Conservation (phyloP, 2,113 vertebrate species). For the Tonatia bakeri region DNA sequence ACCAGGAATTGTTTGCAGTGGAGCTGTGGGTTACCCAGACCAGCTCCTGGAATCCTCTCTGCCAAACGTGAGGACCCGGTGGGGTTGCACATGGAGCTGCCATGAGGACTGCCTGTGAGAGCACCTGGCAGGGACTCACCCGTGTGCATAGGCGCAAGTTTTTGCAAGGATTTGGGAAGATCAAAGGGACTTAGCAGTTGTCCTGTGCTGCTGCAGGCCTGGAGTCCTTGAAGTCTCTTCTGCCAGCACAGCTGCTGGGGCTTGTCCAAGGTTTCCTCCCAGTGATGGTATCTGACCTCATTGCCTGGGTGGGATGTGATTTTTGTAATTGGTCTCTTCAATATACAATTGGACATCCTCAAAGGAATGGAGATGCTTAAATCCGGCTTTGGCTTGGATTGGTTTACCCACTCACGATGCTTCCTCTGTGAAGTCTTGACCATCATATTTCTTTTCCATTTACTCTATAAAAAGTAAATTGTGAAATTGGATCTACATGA, state of each 20-base stretch:
- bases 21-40: background rate
- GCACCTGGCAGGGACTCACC: background rate
- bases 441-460: constrained; percentile 14
- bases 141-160: background rate
- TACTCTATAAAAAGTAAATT: constrained; percentile 13
- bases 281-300: constrained; percentile 40
- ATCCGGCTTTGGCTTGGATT: background rate
- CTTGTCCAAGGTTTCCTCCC: constrained; percentile 58
- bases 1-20: constrained; percentile 37
- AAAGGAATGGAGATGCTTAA: constrained; percentile 41
- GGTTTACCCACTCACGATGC: background rate
- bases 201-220: constrained; percentile 41
- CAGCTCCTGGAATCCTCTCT: background rate
- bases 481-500: background rate
- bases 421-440: constrained; percentile 46
- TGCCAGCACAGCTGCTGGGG: constrained; percentile 59
- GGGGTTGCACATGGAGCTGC: background rate
- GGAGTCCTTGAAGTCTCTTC: constrained; percentile 57
- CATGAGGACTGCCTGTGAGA: background rate
- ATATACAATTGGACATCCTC: constrained; percentile 58
- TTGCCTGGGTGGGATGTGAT: constrained; percentile 47
- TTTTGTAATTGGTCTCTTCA: constrained; percentile 58
- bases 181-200: constrained; percentile 17
- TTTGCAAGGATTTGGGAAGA: constrained; percentile 11
- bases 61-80: background rate